Conservation (phyloP, 1,140 invertebrate species). For the Euglossa dilemma region DNA sequence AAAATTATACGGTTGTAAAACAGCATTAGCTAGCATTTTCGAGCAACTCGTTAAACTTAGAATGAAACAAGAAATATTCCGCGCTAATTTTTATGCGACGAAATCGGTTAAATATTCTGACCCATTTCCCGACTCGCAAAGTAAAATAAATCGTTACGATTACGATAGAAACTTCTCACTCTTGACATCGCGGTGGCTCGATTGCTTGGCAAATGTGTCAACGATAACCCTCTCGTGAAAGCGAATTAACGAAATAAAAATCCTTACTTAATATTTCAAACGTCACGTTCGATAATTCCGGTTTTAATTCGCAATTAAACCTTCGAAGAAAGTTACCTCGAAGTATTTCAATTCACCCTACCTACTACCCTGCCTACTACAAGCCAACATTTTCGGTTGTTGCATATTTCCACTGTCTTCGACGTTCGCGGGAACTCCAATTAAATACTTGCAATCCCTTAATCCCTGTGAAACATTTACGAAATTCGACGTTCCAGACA, state of each 20-base stretch:
- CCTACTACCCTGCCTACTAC: background rate
- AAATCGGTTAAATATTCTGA: background rate
- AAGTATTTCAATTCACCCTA: slow-evolving; percentile 1
- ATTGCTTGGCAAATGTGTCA: background rate
- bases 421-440: background rate
- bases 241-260: background rate
- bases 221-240: background rate
- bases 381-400: background rate
- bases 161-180: background rate
- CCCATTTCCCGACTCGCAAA: background rate
- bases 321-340: background rate
- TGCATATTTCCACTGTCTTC: background rate
- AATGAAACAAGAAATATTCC: too few species aligned
- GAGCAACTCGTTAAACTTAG: too few species aligned
- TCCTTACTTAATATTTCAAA: background rate
- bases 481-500: background rate
- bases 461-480: background rate
- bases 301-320: background rate
- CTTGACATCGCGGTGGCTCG: background rate
- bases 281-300: background rate
- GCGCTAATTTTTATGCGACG: too few species aligned
- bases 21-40: too few species aligned
- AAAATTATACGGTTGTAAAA: too few species aligned
- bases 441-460: background rate
- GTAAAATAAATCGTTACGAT: background rate